Conservation (phyloP, 2,888 invertebrate species). For the Saturnia pavonia region DNA sequence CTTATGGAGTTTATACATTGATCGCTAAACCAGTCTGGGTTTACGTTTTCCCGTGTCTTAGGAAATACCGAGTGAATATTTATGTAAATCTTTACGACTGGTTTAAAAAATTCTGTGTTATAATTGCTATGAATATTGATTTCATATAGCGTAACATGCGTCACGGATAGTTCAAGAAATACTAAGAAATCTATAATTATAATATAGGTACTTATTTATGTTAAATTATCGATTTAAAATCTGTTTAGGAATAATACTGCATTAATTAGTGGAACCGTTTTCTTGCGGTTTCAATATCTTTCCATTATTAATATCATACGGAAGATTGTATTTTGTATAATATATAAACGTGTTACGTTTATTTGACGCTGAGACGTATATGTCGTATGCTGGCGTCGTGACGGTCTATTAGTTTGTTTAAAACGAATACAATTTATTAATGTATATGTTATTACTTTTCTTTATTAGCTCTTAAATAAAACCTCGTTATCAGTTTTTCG, state of each 20-base stretch:
- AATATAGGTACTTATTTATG: background rate
- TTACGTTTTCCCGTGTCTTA: no score
- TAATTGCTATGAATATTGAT: background rate
- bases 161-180: background rate
- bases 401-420: no score
- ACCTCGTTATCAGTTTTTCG: background rate
- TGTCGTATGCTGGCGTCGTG: background rate
- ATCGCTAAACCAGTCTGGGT: no score
- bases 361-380: background rate
- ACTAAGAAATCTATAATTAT: background rate
- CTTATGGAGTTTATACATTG: no score
- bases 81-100: no score
- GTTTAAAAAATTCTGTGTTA: no score
- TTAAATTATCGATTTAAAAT: background rate
- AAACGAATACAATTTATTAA: no score
- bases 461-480: background rate
- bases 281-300: slow-evolving; percentile 12
- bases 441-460: no score
- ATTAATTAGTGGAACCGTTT: slow-evolving; percentile 4
- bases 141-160: background rate
- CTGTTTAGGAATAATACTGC: background rate
- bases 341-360: background rate
- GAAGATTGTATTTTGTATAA: no score
- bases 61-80: no score
- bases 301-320: no score